Percentiles rank a stretch among this genome's conserved stretches.
Conservation (phyloP, 2,113 vertebrate species). For the Vimba vimba region DNA sequence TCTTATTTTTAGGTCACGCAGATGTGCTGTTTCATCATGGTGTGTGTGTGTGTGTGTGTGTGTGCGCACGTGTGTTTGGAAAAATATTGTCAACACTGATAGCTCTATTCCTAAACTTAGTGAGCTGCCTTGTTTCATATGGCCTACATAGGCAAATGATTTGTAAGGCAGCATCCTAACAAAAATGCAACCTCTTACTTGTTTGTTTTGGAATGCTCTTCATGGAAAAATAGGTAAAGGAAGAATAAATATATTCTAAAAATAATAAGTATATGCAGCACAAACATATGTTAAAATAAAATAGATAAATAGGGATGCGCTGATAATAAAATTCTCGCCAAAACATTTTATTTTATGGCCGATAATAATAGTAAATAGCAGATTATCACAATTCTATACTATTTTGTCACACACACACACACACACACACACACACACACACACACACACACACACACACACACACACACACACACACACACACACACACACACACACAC, state of each 20-base stretch:
- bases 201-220: not conserved
- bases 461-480: too few relatives aligned
- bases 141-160: not conserved
- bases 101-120: constrained; percentile 7
- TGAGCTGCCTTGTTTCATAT: not conserved
- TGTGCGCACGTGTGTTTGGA: not conserved
- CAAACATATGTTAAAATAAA: not conserved
- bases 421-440: not conserved
- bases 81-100: constrained; percentile 18
- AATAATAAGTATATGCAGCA: not conserved
- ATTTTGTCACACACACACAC: not conserved
- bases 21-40: constrained; percentile 28
- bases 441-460: too few relatives aligned
- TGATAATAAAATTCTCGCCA: not conserved
- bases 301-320: not conserved
- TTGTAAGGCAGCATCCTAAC: not conserved
- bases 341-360: not conserved
- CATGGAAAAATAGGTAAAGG: not conserved
- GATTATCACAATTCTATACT: not conserved
- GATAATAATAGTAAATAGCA: not conserved
- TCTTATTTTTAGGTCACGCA: constrained; percentile 36
- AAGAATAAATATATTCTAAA: not conserved
- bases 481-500: too few relatives aligned
- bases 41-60: not conserved
- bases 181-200: not conserved